Evolutionary conservation across 2,797 vertebrate species (phyloP), one percentile per base, ranked within the genome.

Genomic region (Choloepus didactylus): DNA sequence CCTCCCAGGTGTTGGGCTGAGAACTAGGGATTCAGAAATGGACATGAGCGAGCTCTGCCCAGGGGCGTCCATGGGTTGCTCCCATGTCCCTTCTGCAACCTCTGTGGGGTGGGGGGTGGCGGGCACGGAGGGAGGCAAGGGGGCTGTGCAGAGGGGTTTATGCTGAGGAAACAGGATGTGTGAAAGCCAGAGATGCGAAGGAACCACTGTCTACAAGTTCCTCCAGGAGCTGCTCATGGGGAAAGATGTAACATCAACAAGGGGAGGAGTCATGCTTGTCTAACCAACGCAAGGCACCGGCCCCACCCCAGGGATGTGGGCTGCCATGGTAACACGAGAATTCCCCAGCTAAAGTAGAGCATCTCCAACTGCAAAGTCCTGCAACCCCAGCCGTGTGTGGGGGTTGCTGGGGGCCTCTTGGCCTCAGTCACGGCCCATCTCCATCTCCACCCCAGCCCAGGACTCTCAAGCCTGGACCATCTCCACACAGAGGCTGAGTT

Each of bases 241-340:
- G 82, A 44, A 54, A 85, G 35, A 76, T 27, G 9, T 69, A 54
- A 9, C 23, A 60, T 76, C 49, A 29, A 41, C 67, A 21, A 2
- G 29, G 91, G 72, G 29, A 92, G 72, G 94, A 93, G 59, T 38
- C 21, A 56, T 31, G 79, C 73, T 92, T 72, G 75, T 29, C 46
- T 92, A 89, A 82, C 51, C 79, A 86, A 12, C 0, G 5, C 4
- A 87, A 89, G 76, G 62, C 1, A 3, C 49, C 1, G 41, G 14
- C 15, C 38, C 82, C 23, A 0, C 44, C 73, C 27, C 10, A 8
- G 8, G 84, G 44, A 51, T 59, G 54, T 41, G 79, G 25, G 77
- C 91, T 35, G n/a, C 56, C 4, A 2, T 59, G 44, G 54, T 59
- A 49, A 44, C 92, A 73, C 62, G 27, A 83, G 89, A 84, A 72